Base-by-base conservation (phyloP, 2,113 vertebrate species). In the Upupa epops region DNA sequence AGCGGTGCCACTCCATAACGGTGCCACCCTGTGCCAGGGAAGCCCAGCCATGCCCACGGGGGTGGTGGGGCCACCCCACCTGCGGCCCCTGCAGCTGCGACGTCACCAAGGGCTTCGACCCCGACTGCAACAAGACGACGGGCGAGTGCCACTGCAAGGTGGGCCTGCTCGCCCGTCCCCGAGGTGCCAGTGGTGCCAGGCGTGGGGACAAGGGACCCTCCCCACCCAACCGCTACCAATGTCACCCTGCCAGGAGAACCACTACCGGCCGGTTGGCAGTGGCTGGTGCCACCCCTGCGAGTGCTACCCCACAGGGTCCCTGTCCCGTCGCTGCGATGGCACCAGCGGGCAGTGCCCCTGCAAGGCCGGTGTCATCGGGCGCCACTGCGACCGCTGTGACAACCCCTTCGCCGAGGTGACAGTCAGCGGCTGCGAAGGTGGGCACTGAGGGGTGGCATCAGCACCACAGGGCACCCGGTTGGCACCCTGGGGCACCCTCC, bases 331-430 rank as follows among this genome's bases (percentile, higher is more conserved):
- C 13, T 99, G 99, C 6, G 97, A 99, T 63, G 84, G 93, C 31
- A 97, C 97, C 81, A 98, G 97, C 1, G 99, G 99, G 52, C 98
- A 98, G 96, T 99, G 99, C 40, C 98, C 98, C 55, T 99, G 99
- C 96, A 99, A 99, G 86, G 96, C 99, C 0, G 99, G 99, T 0
- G 99, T 99, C 92, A 99, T 99, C 11, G 99, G 99, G 7, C 98
- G 97, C 10, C 99, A 98, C 96, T 99, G 99, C 49, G 98, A 99
- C 95, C 98, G 92, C 94, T 99, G 99, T 19, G 99, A 99, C 95
- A 99, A 99, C 93, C 99, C 99, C 17, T 99, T 99, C 4, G 99
- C 99, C 2, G 99, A 99, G 96, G 99, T 99, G 66, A 98, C 99
- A 4, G 88, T 97, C 51, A 98, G 97, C 0, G 99, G 99, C 95